A percentile compares a stretch with the other conserved stretches of the same genome.
phyloP scores from a whole-genome alignment of 2,888 invertebrate species.

The Ptycholaimellus sp. region DNA sequence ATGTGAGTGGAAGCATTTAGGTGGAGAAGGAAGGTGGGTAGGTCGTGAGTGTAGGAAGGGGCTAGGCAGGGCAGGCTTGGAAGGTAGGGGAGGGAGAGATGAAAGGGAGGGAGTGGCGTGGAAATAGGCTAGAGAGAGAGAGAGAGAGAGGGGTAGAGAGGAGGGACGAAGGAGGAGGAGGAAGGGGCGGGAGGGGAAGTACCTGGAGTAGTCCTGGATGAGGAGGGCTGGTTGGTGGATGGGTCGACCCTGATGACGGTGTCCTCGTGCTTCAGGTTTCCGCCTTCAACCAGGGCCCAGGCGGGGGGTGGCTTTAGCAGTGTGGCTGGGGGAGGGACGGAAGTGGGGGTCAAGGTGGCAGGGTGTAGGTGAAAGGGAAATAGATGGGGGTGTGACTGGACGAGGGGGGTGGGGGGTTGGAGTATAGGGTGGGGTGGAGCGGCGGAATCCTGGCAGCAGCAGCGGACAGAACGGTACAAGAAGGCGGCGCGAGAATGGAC shows the following conservation, averaged over 20 bases:
- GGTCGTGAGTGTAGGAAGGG: too few species aligned
- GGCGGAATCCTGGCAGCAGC: background rate
- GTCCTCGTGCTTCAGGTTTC: slow-evolving; percentile 24
- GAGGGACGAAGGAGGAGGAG: too few species aligned
- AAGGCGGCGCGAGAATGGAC: slow-evolving; percentile 2
- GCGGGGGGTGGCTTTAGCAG: background rate
- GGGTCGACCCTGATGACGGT: slow-evolving; percentile 23
- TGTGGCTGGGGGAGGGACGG: slow-evolving; percentile 3
- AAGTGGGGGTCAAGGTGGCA: slow-evolving; percentile 6
- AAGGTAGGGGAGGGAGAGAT: too few species aligned
- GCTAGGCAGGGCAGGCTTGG: too few species aligned
- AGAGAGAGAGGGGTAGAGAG: too few species aligned
- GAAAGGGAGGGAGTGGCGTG: too few species aligned
- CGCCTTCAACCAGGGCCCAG: slow-evolving; percentile 7
- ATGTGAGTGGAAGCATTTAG: too few species aligned
- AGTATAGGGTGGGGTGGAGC: background rate
- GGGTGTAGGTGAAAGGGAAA: slow-evolving; percentile 1
- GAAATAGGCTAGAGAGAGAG: too few species aligned
- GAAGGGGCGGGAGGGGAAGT: too few species aligned
- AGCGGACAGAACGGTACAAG: background rate
- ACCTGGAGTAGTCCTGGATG: too few species aligned
- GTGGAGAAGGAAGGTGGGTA: too few species aligned
- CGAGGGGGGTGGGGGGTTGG: background rate
- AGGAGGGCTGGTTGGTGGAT: slow-evolving; percentile 2
- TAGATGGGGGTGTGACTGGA: background rate